phyloP scores from a whole-genome alignment of 2,888 invertebrate genomes.

The Diadegma fenestrale region DNA sequence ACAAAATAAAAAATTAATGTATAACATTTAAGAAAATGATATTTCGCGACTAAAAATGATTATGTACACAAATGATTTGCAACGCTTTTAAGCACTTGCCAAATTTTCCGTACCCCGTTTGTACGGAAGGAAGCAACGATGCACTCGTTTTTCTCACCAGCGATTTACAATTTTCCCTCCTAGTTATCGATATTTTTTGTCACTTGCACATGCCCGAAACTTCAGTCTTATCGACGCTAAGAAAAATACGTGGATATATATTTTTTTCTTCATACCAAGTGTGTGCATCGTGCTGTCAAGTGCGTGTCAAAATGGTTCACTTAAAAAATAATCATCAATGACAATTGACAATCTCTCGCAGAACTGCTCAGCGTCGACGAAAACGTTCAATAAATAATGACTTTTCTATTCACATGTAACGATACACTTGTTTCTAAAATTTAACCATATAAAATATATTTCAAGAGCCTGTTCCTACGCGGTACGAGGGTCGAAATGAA shows the following conservation, averaged over 20 bases:
- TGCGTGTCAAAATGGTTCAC: conserved; percentile 42
- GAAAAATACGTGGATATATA: not conserved
- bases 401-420: conserved; percentile 54
- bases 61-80: conserved; percentile 58
- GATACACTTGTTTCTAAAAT: conserved; percentile 54
- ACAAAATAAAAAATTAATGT: conserved; percentile 26
- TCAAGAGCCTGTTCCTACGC: conserved; percentile 34
- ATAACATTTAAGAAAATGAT: conserved; percentile 49
- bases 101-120: not conserved
- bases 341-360: conserved; percentile 30
- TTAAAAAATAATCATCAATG: conserved; percentile 43
- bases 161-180: not conserved
- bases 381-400: conserved; percentile 62
- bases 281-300: conserved; percentile 61
- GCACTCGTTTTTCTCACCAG: conserved; percentile 28
- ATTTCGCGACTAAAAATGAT: conserved; percentile 51
- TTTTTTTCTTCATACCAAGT: not conserved
- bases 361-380: conserved; percentile 17
- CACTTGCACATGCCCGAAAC: not conserved
- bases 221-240: conserved; percentile 12
- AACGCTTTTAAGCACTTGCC: conserved; percentile 30
- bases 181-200: not conserved
- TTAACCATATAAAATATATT: conserved; percentile 63
- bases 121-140: conserved; percentile 48
- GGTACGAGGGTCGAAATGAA: conserved; percentile 50